Conservation (phyloP, 2,888 invertebrate genomes). For the Malachius bipustulatus region DNA sequence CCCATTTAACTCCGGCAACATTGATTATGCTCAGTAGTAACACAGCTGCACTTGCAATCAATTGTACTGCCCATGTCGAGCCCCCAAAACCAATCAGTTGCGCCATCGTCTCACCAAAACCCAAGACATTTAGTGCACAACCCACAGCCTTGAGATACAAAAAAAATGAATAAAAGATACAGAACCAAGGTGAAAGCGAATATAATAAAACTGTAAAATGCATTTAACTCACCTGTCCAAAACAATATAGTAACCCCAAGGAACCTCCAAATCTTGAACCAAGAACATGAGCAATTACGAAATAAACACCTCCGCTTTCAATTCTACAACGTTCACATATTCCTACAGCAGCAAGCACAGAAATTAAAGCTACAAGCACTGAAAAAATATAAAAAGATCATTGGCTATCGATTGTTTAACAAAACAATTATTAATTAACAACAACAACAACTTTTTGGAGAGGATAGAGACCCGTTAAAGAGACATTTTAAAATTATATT, state of each 20-base stretch:
- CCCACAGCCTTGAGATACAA: conserved; percentile 68
- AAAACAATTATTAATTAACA: no score
- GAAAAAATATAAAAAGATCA: background rate
- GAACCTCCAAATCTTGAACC: conserved; percentile 90
- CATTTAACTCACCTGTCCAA: conserved; percentile 77
- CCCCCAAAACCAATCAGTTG: conserved; percentile 62
- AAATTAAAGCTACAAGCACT: conserved; percentile 81
- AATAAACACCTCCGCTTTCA: conserved; percentile 96
- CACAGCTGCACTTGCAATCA: conserved; percentile 80
- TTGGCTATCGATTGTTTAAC: no score
- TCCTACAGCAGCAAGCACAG: conserved; percentile 89
- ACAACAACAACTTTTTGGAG: no score
- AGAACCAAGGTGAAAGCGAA: no score
- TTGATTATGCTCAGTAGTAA: conserved; percentile 81
- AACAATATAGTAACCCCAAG: conserved; percentile 86
- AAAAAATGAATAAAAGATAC: no score
- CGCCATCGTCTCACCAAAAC: conserved; percentile 94
- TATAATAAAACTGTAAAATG: no score
- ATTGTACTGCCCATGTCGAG: conserved; percentile 69
- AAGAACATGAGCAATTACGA: conserved; percentile 84
- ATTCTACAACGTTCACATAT: conserved; percentile 91
- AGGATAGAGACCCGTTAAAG: no score
- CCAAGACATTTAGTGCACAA: conserved; percentile 89
- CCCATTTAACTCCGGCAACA: conserved; percentile 96
- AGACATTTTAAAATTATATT: no score